Conservation (phyloP, 2,888 invertebrate genomes). For the Monoplex corrugatus region DNA sequence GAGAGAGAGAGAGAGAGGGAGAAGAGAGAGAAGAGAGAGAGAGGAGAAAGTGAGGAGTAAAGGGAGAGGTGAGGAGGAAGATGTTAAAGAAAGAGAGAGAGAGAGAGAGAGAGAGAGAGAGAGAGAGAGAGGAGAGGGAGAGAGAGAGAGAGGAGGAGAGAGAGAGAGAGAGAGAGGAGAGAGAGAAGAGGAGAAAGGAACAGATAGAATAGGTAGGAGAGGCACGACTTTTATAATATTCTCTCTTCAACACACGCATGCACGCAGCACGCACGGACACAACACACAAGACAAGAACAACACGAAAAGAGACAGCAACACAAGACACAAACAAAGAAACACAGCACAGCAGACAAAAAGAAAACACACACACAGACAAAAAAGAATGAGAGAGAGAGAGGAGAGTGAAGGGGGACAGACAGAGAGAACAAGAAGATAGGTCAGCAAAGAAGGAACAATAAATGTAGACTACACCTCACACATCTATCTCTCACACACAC, state of each 20-base stretch:
- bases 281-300: background rate
- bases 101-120: background rate
- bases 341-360: background rate
- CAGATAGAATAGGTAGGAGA: no score
- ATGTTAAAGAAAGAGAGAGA: background rate
- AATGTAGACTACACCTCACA: no score
- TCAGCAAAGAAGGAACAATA: no score
- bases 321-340: background rate
- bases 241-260: no score
- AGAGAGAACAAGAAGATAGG: background rate
- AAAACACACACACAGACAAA: background rate
- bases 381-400: background rate
- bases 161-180: background rate
- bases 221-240: no score
- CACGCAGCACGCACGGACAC: no score
- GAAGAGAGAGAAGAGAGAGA: no score
- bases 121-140: background rate
- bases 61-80: background rate
- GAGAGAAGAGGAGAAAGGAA: background rate
- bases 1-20: no score
- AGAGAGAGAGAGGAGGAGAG: background rate
- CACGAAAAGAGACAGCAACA: background rate
- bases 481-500: no score
- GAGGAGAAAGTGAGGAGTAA: no score
- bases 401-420: background rate